A percentile compares a stretch with the other conserved stretches of the same genome.
phyloP scores from a whole-genome alignment of 2,797 vertebrate species.

The Trachurus trachurus region DNA sequence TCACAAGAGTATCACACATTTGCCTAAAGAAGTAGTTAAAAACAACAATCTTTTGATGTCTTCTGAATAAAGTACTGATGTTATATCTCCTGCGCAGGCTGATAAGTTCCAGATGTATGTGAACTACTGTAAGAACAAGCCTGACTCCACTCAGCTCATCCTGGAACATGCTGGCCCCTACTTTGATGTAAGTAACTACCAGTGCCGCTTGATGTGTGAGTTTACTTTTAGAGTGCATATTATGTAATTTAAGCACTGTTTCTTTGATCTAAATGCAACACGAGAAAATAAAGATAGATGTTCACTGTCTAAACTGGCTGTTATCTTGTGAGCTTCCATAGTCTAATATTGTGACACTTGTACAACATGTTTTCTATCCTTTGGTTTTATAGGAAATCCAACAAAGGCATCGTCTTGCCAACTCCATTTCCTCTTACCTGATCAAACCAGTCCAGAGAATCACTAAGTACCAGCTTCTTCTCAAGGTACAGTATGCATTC shows the following conservation, averaged over 20 bases:
- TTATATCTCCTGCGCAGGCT: conserved; percentile 83
- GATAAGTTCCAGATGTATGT: conserved; percentile 99
- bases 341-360: background rate
- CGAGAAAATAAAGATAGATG: background rate
- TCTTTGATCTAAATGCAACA: background rate
- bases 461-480: conserved; percentile 98
- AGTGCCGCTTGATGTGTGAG: background rate
- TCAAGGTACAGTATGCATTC: conserved; percentile 87
- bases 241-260: background rate
- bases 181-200: conserved; percentile 92
- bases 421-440: conserved; percentile 99
- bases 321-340: background rate
- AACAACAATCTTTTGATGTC: background rate
- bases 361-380: background rate
- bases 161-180: conserved; percentile 96
- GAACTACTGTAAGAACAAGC: conserved; percentile 99
- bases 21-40: background rate
- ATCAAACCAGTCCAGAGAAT: conserved; percentile 99
- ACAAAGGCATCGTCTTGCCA: conserved; percentile 95
- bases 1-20: background rate
- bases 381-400: conserved; percentile 92
- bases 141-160: conserved; percentile 98
- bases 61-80: conserved; percentile 18
- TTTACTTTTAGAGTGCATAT: background rate
- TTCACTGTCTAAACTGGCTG: background rate